Evolutionary conservation across 2,888 invertebrate species (phyloP).

Genomic region (Phaedon cochleariae): DNA sequence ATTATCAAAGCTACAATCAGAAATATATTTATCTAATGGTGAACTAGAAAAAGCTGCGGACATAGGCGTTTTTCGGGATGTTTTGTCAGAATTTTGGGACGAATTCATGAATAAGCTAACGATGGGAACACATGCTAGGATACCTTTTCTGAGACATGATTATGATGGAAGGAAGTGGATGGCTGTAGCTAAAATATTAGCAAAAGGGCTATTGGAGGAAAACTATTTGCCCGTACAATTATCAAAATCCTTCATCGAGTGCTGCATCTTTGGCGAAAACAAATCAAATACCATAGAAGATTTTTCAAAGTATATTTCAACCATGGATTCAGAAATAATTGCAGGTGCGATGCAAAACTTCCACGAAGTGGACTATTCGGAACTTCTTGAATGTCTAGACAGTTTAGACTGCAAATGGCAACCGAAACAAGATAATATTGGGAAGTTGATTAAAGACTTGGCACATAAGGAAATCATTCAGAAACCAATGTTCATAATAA

Average conservation of each 20-base stretch:
- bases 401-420: conserved; percentile 22
- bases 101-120: conserved; percentile 21
- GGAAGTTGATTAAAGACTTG: conserved; percentile 17
- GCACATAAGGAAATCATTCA: conserved; percentile 24
- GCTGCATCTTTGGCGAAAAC: conserved; percentile 3
- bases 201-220: conserved; percentile 6
- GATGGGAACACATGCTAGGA: conserved; percentile 21
- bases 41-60: conserved; percentile 24
- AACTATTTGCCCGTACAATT: conserved; percentile 15
- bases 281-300: background rate
- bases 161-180: conserved; percentile 21
- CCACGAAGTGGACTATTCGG: background rate
- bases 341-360: conserved; percentile 1
- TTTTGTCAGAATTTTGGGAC: conserved; percentile 27
- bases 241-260: conserved; percentile 1
- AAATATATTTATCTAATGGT: conserved; percentile 23
- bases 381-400: conserved; percentile 13
- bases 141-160: conserved; percentile 28
- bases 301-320: background rate
- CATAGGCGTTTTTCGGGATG: conserved; percentile 23
- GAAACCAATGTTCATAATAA: conserved; percentile 27
- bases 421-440: conserved; percentile 18
- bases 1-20: too few species aligned
- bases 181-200: conserved; percentile 19
- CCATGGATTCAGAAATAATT: conserved; percentile 9